Evolutionary conservation across 2,888 invertebrate species (phyloP).

Genomic region (Bembecia ichneumoniformis): DNA sequence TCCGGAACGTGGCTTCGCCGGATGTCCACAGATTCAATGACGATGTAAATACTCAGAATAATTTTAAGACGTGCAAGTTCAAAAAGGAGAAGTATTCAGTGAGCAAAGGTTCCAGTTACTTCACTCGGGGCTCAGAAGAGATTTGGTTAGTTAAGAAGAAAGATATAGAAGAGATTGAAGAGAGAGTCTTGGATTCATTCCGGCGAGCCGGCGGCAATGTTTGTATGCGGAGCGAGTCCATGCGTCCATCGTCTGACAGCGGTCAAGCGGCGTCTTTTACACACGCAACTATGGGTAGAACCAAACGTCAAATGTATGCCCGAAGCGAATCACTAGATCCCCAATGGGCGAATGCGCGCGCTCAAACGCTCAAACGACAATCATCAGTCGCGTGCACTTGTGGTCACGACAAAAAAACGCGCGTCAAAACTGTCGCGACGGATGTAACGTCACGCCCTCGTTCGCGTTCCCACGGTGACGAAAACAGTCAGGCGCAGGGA

Average conservation of each 20-base stretch:
- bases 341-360: constrained; percentile 40
- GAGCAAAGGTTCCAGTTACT: constrained; percentile 61
- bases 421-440: constrained; percentile 38
- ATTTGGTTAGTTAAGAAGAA: constrained; percentile 69
- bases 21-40: constrained; percentile 40
- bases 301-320: constrained; percentile 41
- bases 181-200: constrained; percentile 59
- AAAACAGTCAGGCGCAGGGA: constrained; percentile 40
- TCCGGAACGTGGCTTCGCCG: constrained; percentile 57
- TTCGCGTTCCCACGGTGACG: constrained; percentile 57
- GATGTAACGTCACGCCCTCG: constrained; percentile 37
- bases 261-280: constrained; percentile 33
- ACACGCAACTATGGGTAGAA: constrained; percentile 46
- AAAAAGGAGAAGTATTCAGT: constrained; percentile 55
- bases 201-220: constrained; percentile 47
- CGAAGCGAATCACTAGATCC: constrained; percentile 61
- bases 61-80: constrained; percentile 49
- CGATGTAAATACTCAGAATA: constrained; percentile 44
- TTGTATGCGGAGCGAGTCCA: constrained; percentile 34
- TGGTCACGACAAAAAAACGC: constrained; percentile 58
- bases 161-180: constrained; percentile 64
- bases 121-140: constrained; percentile 61
- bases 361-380: constrained; percentile 58
- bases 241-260: constrained; percentile 42
- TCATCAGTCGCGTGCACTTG: constrained; percentile 62